phyloP scores from a whole-genome alignment of 1,140 invertebrate species.

The Nasonia longicornis region DNA sequence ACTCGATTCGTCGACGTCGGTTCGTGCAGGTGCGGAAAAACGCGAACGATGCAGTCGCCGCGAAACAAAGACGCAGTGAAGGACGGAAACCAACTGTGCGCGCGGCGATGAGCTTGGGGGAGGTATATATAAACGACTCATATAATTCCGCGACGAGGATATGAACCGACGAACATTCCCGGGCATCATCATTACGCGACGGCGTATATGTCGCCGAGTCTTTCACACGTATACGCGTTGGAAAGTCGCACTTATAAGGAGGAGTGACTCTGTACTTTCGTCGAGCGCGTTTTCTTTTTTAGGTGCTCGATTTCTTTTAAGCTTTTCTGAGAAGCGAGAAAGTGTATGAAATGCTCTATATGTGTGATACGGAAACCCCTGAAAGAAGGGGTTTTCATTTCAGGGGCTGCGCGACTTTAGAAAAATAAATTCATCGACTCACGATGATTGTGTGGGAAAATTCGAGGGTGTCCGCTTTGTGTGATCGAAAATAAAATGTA shows the following conservation, averaged over 20 bases:
- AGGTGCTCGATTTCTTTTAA: background rate
- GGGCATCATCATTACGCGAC: background rate
- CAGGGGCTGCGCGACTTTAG: background rate
- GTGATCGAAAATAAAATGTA: background rate
- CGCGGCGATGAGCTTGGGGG: background rate
- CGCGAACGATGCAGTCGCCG: slow-evolving; percentile 15
- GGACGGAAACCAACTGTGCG: background rate
- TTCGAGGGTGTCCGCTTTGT: too few species aligned
- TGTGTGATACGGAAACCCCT: too few species aligned
- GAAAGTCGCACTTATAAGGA: background rate
- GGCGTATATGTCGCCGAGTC: too few species aligned
- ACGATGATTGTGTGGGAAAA: background rate
- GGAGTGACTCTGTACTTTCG: background rate
- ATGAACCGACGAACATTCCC: background rate
- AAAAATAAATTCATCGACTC: background rate
- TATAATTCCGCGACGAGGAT: background rate
- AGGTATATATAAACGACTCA: background rate
- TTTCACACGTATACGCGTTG: too few species aligned
- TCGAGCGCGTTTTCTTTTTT: background rate
- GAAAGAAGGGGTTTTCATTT: too few species aligned
- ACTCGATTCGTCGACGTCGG: too few species aligned
- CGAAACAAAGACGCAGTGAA: slow-evolving; percentile 16
- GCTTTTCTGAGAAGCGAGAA: background rate
- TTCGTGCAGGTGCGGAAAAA: slow-evolving; percentile 2
- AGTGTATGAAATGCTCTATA: too few species aligned